Conservation (phyloP, 1,140 invertebrate species). For the Hylyphantes graminicola region DNA sequence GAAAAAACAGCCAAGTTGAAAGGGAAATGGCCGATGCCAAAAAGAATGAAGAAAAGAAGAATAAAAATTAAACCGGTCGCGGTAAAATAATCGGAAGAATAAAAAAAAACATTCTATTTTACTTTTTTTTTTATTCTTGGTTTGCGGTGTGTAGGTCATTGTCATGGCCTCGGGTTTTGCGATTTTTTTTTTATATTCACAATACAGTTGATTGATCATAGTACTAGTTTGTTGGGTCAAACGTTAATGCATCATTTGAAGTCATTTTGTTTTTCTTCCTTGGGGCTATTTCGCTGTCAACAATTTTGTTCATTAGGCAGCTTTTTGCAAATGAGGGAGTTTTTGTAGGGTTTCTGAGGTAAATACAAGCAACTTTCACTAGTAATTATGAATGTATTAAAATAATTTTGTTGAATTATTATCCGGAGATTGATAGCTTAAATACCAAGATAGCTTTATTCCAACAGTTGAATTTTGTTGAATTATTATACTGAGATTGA, state of each 20-base stretch:
- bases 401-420: no score
- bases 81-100: slow-evolving; percentile 51
- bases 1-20: slow-evolving; percentile 40
- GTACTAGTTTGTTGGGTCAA: slow-evolving; percentile 52
- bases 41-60: slow-evolving; percentile 15
- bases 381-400: no score
- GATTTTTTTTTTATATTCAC: slow-evolving; percentile 13
- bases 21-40: slow-evolving; percentile 56
- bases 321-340: not conserved
- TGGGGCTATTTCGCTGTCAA: slow-evolving; percentile 23
- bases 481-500: no score
- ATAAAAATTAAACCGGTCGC: slow-evolving; percentile 33
- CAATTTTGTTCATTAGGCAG: not conserved
- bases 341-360: no score
- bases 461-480: no score
- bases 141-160: slow-evolving; percentile 54
- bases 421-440: no score
- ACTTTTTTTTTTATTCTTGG: not conserved
- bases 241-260: slow-evolving; percentile 23
- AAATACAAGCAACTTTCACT: no score
- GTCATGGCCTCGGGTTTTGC: slow-evolving; percentile 26
- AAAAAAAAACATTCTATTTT: slow-evolving; percentile 6
- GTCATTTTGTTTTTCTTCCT: slow-evolving; percentile 22
- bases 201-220: slow-evolving; percentile 34
- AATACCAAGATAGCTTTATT: no score